Base-by-base conservation (phyloP, 2,797 vertebrate species). In the Simalia tracyae region DNA sequence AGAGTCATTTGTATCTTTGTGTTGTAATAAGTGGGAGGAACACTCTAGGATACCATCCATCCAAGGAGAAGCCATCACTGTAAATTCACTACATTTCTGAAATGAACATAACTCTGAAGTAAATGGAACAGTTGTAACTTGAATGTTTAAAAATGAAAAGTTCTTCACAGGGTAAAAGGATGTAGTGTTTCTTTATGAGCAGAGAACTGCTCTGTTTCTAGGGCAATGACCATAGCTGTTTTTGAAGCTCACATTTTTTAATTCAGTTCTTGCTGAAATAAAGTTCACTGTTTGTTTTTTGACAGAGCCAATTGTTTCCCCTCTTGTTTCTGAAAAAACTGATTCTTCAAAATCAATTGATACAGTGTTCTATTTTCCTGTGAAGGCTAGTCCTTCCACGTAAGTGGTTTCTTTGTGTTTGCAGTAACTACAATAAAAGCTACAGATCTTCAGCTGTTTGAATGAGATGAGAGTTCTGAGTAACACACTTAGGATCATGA, bases 261-360 rank as follows among this genome's bases (percentile, higher is more conserved):
- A 86, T 86, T 57, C 7, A 6, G 89, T 57, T 56, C 15, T 1
- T 8, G 3, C 91, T 89, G 7, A 93, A 88, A 81, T 57, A 5
- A 91, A 89, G 68, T 3, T 42, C 87, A 22, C 22, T 17, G 15
- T 59, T 22, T 93, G 57, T 4, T 95, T 94, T 12, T 96, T 94
- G 57, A 50, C 95, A 97, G 97, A 96, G 8, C 94, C 96, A 0
- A 60, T 95, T 0, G 93, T 95, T 92, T 96, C 97, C 11, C 97
- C 97, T 0, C 17, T 96, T 17, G 91, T 42, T 24, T 64, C 8
- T 95, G 54, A 0, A 68, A 2, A 89, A 61, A 2, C 86, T 31
- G 2, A 76, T 26, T 46, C 31, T n/a, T n/a, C 95, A 42, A 61
- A 89, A 56, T 26, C 3, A 0, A 28, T 88, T 57, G 91, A 22